phyloP scores from a whole-genome alignment of 2,113 vertebrate genomes.

The Entosphenus tridentatus region DNA sequence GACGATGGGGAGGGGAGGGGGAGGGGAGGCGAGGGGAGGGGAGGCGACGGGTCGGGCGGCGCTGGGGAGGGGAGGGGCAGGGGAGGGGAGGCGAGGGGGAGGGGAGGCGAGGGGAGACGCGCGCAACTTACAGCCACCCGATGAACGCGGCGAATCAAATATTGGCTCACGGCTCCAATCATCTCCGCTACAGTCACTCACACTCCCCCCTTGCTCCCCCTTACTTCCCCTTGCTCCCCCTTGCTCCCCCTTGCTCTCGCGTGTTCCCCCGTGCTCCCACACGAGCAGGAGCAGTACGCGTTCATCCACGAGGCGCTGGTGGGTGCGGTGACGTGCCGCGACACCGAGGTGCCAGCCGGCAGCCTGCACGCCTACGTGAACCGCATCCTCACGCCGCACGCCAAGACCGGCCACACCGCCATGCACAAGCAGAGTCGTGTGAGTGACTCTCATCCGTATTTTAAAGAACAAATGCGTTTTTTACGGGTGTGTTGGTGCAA shows the following conservation, averaged over 20 bases:
- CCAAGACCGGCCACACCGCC: not conserved
- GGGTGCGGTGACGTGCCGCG: not conserved
- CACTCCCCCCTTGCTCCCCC: not conserved
- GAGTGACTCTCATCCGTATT: too few relatives aligned
- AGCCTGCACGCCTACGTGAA: conserved; percentile 5
- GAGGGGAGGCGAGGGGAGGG: not conserved
- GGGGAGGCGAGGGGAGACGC: too few relatives aligned
- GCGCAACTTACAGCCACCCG: too few relatives aligned
- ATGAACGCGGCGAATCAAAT: too few relatives aligned
- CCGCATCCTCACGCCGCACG: conserved; percentile 3
- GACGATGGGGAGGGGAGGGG: not conserved
- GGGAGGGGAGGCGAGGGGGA: too few relatives aligned
- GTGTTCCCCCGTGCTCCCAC: not conserved
- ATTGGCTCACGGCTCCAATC: not conserved
- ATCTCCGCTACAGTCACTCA: not conserved
- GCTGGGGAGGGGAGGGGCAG: too few relatives aligned
- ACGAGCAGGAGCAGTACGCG: conserved; percentile 1
- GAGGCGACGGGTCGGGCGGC: too few relatives aligned
- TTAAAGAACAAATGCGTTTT: too few relatives aligned
- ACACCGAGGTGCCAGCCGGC: not conserved
- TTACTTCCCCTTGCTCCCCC: not conserved
- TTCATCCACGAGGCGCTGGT: conserved; percentile 4
- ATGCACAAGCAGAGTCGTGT: not conserved
- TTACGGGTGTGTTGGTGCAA: too few relatives aligned
- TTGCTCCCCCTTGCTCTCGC: not conserved